A percentile compares a stretch with the other conserved stretches of the same genome.
Conservation (phyloP, 2,113 vertebrate species). For the Anarhynchus alexandrinus region DNA sequence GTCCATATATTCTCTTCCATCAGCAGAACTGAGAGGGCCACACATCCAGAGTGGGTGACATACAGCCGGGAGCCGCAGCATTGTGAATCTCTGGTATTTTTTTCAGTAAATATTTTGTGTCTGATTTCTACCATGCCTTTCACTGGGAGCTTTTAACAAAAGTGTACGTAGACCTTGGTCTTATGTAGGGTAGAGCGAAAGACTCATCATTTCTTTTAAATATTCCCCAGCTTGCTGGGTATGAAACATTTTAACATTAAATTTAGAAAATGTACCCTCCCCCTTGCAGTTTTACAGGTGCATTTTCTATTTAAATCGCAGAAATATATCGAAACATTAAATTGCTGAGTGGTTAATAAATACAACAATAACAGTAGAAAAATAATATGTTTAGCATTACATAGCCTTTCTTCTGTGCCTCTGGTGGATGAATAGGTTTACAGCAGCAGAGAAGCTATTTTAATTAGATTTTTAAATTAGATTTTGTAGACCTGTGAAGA, state of each 20-base stretch:
- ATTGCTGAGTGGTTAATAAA: neutral
- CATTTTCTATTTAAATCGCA: neutral
- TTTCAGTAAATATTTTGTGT: neutral
- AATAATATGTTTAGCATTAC: neutral
- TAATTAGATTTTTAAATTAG: constrained; percentile 11
- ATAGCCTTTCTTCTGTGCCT: neutral
- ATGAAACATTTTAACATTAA: neutral
- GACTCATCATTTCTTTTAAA: neutral
- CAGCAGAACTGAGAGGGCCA: neutral
- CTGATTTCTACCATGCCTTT: neutral
- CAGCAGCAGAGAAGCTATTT: neutral
- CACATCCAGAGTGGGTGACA: neutral
- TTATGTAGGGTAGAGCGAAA: neutral
- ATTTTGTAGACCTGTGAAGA: neutral
- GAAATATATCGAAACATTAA: neutral
- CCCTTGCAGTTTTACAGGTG: neutral
- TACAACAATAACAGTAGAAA: neutral
- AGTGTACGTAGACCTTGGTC: neutral
- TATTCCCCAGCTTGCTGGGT: neutral
- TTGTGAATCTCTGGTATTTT: neutral
- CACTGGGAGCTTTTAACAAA: neutral
- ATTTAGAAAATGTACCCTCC: neutral
- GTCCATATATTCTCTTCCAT: neutral
- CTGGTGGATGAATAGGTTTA: neutral
- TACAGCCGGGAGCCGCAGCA: neutral